Evolutionary conservation across 2,888 invertebrate species (phyloP).

Genomic region (Erebia aethiops): DNA sequence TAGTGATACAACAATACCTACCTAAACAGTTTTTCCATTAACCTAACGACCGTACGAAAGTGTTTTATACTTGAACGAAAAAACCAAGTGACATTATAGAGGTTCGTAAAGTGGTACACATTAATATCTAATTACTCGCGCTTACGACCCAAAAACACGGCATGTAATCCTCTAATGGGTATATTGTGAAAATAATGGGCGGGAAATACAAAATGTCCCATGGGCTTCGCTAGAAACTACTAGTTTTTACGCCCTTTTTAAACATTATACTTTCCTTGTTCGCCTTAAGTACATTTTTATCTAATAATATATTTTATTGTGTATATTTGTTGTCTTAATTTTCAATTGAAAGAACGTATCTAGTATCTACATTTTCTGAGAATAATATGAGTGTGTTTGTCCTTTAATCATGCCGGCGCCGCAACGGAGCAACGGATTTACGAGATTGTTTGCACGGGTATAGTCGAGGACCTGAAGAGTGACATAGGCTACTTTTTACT

Average conservation of each 20-base stretch:
- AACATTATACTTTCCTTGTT: background rate
- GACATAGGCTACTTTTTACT: too few relatives aligned
- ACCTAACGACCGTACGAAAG: conserved; percentile 12
- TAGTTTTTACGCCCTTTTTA: conserved; percentile 4
- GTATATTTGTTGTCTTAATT: too few relatives aligned
- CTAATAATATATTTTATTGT: too few relatives aligned
- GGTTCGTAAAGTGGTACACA: conserved; percentile 8
- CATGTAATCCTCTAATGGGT: conserved; percentile 34
- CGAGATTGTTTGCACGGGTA: too few relatives aligned
- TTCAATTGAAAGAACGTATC: too few relatives aligned
- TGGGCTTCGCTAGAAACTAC: conserved; percentile 18
- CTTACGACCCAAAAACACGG: conserved; percentile 27
- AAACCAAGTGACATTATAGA: conserved; percentile 12
- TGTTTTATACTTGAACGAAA: conserved; percentile 2
- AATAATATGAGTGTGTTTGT: too few relatives aligned
- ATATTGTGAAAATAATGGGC: conserved; percentile 38
- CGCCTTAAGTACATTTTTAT: too few relatives aligned
- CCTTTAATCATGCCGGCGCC: too few relatives aligned
- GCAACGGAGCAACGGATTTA: too few relatives aligned
- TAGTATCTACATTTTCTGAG: too few relatives aligned
- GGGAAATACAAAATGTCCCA: conserved; percentile 37
- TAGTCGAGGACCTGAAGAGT: too few relatives aligned
- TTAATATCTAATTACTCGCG: conserved; percentile 25
- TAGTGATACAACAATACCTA: background rate
- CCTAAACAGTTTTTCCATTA: conserved; percentile 12